phyloP scores from a whole-genome alignment of 2,797 vertebrate genomes.

The Acrossocheilus wenchowensis region DNA sequence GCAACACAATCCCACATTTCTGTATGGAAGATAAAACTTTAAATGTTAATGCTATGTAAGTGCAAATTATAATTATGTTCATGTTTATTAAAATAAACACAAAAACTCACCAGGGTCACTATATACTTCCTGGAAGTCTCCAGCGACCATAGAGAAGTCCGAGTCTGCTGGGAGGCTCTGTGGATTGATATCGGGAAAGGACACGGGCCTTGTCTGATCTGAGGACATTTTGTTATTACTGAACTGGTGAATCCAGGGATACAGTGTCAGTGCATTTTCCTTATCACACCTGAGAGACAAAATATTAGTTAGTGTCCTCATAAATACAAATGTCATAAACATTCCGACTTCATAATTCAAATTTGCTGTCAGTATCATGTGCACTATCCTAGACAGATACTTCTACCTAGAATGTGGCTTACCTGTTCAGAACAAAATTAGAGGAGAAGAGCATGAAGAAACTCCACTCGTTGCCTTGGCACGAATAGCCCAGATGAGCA shows the following conservation, averaged over 20 bases:
- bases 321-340: neutral
- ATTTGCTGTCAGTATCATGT: neutral
- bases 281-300: constrained; percentile 86
- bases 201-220: constrained; percentile 92
- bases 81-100: neutral
- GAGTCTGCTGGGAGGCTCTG: constrained; percentile 88
- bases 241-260: constrained; percentile 99
- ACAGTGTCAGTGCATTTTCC: constrained; percentile 91
- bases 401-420: constrained; percentile 54
- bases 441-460: constrained; percentile 99
- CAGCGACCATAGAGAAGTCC: constrained; percentile 99
- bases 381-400: neutral
- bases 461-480: constrained; percentile 99
- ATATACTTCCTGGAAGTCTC: constrained; percentile 98
- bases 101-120: constrained; percentile 85
- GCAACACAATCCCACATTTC: constrained; percentile 96
- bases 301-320: neutral
- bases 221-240: constrained; percentile 96
- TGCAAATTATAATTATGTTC: neutral
- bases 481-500: constrained; percentile 92
- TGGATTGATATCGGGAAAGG: constrained; percentile 95
- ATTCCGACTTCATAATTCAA: neutral
- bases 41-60: neutral
- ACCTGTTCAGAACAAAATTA: constrained; percentile 99
- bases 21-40: constrained; percentile 64